These are phyloP conservation scores for Noctua comes DNA, from an alignment of 2,888 invertebrate genomes.

Conservation along the genomic window DNA sequence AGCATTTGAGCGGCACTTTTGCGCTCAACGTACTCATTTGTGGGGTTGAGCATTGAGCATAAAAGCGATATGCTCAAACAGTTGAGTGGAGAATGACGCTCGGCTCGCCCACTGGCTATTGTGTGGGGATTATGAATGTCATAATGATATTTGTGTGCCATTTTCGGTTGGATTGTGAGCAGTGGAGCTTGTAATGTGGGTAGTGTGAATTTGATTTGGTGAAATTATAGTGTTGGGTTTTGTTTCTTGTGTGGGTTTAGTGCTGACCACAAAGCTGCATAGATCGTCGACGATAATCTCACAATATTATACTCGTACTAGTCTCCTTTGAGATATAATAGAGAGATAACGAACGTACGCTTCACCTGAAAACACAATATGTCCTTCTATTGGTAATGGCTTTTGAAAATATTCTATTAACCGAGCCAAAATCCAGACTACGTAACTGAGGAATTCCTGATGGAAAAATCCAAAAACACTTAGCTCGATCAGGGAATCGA, in stretches of 20 bases:
- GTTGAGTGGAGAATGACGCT: slow-evolving; percentile 54
- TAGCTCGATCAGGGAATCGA: too few relatives aligned
- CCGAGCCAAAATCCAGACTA: too few relatives aligned
- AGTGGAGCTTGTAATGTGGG: slow-evolving; percentile 47
- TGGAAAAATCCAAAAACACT: too few relatives aligned
- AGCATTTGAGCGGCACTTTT: slow-evolving; percentile 58
- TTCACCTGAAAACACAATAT: too few relatives aligned
- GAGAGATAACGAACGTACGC: too few relatives aligned
- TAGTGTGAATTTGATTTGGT: slow-evolving; percentile 47
- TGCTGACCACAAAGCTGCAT: background rate
- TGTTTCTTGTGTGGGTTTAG: slow-evolving; percentile 2
- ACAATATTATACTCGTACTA: too few relatives aligned
- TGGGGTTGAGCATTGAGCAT: slow-evolving; percentile 62
- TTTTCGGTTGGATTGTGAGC: slow-evolving; percentile 50
- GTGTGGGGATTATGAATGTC: slow-evolving; percentile 61
- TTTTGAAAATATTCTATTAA: too few relatives aligned
- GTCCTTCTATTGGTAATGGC: too few relatives aligned
- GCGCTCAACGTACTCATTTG: slow-evolving; percentile 58
- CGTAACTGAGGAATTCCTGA: too few relatives aligned
- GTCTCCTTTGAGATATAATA: too few relatives aligned
- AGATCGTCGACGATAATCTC: too few relatives aligned
- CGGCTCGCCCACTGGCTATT: slow-evolving; percentile 49
- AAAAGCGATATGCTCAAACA: slow-evolving; percentile 62
- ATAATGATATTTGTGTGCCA: slow-evolving; percentile 63
- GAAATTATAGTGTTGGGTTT: slow-evolving; percentile 38